phyloP scores from a whole-genome alignment of 2,888 invertebrate genomes.

The Drosophila melanocephala region DNA sequence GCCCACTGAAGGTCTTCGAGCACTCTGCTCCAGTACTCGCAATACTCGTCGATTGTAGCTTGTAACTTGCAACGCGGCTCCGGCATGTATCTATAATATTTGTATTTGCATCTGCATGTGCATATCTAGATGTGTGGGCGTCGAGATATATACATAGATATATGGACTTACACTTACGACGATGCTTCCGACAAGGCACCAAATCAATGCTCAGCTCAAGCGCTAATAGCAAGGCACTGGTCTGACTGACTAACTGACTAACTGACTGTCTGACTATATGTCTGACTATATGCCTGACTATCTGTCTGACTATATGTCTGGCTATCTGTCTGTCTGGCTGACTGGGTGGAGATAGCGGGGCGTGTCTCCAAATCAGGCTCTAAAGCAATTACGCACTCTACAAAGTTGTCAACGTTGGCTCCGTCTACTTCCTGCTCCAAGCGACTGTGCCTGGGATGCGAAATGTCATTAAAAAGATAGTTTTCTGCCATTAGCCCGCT shows the following conservation, averaged over 20 bases:
- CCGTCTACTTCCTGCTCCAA: conserved; percentile 64
- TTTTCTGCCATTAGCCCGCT: conserved; percentile 38
- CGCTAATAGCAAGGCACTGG: conserved; percentile 60
- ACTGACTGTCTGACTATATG: background rate
- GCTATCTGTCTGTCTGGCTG: background rate
- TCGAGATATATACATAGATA: conserved; percentile 1
- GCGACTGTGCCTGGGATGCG: conserved; percentile 48
- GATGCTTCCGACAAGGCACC: conserved; percentile 66
- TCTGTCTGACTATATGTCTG: background rate
- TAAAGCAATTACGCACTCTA: conserved; percentile 75
- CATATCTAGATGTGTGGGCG: conserved; percentile 27
- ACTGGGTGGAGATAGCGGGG: conserved; percentile 21
- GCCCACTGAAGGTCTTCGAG: conserved; percentile 32
- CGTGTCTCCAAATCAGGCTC: conserved; percentile 66
- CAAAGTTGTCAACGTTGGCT: conserved; percentile 53
- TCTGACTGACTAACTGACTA: background rate
- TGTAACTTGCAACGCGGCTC: conserved; percentile 4
- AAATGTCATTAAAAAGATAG: conserved; percentile 48
- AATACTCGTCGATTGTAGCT: background rate
- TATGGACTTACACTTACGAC: background rate
- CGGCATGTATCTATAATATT: too few species aligned
- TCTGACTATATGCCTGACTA: background rate
- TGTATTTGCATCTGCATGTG: conserved; percentile 16
- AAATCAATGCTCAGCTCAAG: conserved; percentile 57
- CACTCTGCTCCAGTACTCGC: background rate